Percentiles rank a stretch among this genome's conserved stretches.
Conservation (phyloP, 2,888 invertebrate species). For the Branchellion lobata region DNA sequence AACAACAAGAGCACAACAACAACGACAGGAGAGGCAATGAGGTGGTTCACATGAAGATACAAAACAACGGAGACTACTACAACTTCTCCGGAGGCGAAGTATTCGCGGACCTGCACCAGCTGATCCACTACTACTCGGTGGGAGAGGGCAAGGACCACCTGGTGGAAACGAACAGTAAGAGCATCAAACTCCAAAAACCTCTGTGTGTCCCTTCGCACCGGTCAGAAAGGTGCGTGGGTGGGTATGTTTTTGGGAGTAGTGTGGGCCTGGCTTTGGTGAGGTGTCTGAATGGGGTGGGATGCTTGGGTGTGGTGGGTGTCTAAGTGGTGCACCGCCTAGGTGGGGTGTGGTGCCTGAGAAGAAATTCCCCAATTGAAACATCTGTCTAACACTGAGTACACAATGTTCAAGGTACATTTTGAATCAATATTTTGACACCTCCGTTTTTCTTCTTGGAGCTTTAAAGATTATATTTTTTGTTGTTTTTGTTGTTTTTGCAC, state of each 20-base stretch:
- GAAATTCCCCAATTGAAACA: too few species aligned
- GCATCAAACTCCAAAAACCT: constrained; percentile 87
- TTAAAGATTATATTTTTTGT: too few species aligned
- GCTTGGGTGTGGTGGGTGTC: neutral
- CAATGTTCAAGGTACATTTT: too few species aligned
- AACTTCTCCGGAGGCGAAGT: constrained; percentile 93
- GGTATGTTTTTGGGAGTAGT: too few species aligned
- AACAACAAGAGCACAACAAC: neutral
- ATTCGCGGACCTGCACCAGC: constrained; percentile 92
- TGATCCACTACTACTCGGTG: constrained; percentile 87
- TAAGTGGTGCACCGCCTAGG: neutral
- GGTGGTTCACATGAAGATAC: constrained; percentile 98
- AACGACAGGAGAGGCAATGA: constrained; percentile 77
- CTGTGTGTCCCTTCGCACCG: constrained; percentile 91
- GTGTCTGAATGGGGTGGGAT: too few species aligned
- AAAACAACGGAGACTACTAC: constrained; percentile 95
- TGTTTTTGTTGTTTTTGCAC: too few species aligned
- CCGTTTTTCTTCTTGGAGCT: too few species aligned
- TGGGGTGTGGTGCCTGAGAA: too few species aligned
- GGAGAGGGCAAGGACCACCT: constrained; percentile 66
- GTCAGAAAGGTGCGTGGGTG: constrained; percentile 74
- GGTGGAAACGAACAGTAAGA: constrained; percentile 91
- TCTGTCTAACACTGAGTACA: too few species aligned
- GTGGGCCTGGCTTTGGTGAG: too few species aligned
- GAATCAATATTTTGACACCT: too few species aligned